Evolutionary conservation across 2,888 invertebrate genomes (phyloP).

Genomic region (Nesidiocoris tenuis): DNA sequence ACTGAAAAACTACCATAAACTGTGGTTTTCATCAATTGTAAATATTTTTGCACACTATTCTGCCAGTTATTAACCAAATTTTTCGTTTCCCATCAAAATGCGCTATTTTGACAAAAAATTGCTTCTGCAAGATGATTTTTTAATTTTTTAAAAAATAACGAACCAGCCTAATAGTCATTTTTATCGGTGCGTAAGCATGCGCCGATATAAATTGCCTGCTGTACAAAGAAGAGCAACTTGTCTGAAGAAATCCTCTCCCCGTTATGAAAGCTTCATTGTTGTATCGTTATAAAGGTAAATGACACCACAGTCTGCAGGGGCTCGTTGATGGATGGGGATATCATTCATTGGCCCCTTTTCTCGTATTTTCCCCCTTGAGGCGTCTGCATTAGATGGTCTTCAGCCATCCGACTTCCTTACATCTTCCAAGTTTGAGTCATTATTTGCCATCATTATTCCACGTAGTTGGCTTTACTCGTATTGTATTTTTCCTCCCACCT

Average conservation of each 20-base stretch:
- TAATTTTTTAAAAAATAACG: too few relatives aligned
- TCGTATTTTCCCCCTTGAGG: not conserved
- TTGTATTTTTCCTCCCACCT: not conserved
- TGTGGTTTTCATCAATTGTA: too few relatives aligned
- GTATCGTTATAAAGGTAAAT: not conserved
- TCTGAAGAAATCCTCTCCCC: not conserved
- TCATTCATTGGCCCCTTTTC: constrained; percentile 20
- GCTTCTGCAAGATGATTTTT: too few relatives aligned
- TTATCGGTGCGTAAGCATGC: too few relatives aligned
- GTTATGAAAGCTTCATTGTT: not conserved
- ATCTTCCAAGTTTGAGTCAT: not conserved
- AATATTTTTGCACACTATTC: too few relatives aligned
- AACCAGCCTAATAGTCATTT: too few relatives aligned
- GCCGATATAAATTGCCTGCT: not conserved
- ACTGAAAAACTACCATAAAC: too few relatives aligned
- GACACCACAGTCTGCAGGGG: not conserved
- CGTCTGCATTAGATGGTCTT: not conserved
- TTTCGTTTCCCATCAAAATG: too few relatives aligned
- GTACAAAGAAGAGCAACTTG: not conserved
- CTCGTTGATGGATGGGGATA: constrained; percentile 22
- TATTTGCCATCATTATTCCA: not conserved
- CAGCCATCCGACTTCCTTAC: not conserved
- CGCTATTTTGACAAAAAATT: too few relatives aligned
- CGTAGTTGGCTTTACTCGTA: not conserved
- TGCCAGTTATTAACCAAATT: too few relatives aligned